These are phyloP conservation scores for Drosophila guanche DNA, from an alignment of 1,140 invertebrate species.

Conservation along the genomic window DNA sequence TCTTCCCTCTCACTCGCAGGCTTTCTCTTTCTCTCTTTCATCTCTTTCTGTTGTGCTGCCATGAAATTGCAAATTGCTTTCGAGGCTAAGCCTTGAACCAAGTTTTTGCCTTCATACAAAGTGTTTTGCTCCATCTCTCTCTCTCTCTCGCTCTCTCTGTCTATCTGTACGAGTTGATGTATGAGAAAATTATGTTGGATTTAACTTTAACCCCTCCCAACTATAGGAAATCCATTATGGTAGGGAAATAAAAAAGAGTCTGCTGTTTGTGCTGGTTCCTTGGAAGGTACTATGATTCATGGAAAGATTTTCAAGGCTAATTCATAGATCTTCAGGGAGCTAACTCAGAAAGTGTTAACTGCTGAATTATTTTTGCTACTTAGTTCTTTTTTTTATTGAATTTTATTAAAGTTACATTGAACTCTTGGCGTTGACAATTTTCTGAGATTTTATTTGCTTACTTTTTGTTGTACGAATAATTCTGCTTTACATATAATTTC, in stretches of 20 bases:
- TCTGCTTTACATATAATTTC: too few species aligned
- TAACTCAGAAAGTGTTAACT: too few species aligned
- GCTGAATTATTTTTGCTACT: too few species aligned
- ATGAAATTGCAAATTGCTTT: conserved; percentile 56
- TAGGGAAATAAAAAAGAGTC: not conserved
- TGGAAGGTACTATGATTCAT: conserved; percentile 1
- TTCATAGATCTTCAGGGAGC: too few species aligned
- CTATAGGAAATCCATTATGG: conserved; percentile 22
- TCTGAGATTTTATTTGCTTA: too few species aligned
- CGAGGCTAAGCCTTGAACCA: conserved; percentile 40
- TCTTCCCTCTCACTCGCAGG: not conserved
- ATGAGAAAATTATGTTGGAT: conserved; percentile 32
- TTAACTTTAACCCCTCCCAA: conserved; percentile 21
- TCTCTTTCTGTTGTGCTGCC: conserved; percentile 31
- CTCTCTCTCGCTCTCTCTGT: too few species aligned
- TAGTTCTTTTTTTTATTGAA: too few species aligned
- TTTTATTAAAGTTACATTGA: too few species aligned
- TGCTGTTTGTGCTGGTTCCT: conserved; percentile 1
- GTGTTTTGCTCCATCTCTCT: too few species aligned
- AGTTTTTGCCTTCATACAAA: conserved; percentile 21
- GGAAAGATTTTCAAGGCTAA: not conserved
- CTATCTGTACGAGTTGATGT: conserved; percentile 1
- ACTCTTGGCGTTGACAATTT: too few species aligned
- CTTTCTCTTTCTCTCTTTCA: conserved; percentile 1
- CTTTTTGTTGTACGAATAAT: too few species aligned